Base-by-base conservation (phyloP, 2,113 vertebrate genomes). In the Stigmatopora nigra region DNA sequence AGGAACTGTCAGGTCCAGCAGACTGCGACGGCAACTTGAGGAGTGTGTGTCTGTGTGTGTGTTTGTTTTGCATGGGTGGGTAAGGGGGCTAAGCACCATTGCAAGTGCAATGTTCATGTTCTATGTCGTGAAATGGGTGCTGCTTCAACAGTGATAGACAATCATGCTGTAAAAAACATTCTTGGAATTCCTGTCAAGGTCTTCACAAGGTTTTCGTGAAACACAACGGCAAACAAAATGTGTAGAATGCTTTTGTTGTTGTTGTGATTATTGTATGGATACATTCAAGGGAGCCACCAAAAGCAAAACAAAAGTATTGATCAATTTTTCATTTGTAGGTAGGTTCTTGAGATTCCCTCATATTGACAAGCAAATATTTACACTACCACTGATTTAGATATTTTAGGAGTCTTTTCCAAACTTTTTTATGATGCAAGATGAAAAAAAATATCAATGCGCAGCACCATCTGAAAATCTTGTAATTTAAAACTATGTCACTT, bases 1-100 rank as follows among this genome's bases (percentile, higher is more conserved):
- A 55, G 46, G 67, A 63, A 81, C 72, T 78, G 70, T 65, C 63
- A 74, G 35, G 71, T 82, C 81, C 86, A 87, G 80, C 82, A 74
- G 71, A 84, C 80, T 72, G 76, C 79, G 77, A 87, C 84, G 38
- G 38, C 38, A 41, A 41, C 86, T 85, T 82, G 80, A 82, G 79
- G 71, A 60, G 25, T 55, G 59, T 1, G 44, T 44, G 17, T 67
- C 51, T 71, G 35, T 73, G 61, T 71, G 35, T 73, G 61, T 58
- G 41, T 70, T 49, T n/a, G 31, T 65, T 12, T 12, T 47, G 17
- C 60, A 47, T 56, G 12, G 36, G 63, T 60, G 11, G 53, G 35
- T 56, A 63, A 20, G 55, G 13, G 16, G 3, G 19, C 19, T 10
- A 3, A 45, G 51, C 63, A 61, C 44, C 44, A 49, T 73, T 12